Evolutionary conservation across 1,140 invertebrate species (phyloP).

Genomic region (Papilio glaucus): DNA sequence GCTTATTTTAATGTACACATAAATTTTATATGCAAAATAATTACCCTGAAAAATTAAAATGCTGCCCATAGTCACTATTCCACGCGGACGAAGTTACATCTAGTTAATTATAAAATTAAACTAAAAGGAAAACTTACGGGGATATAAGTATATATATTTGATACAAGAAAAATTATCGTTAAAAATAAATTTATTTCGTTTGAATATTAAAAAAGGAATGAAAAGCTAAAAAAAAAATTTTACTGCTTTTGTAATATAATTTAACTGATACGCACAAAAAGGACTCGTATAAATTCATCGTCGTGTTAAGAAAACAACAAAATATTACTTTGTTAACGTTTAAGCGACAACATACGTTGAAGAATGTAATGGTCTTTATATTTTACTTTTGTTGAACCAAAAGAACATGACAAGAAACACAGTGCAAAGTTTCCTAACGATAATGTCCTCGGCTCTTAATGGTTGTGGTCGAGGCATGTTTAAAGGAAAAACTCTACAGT

Average conservation of each 20-base stretch:
- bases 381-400: constrained; percentile 13
- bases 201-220: not conserved
- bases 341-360: constrained; percentile 9
- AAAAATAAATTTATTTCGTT: not conserved
- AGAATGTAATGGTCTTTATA: constrained; percentile 21
- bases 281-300: not conserved
- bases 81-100: too few relatives aligned
- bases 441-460: constrained; percentile 12
- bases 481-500: constrained; percentile 12
- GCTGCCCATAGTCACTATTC: too few relatives aligned
- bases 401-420: constrained; percentile 15
- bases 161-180: too few relatives aligned
- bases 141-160: too few relatives aligned
- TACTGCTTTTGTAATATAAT: not conserved
- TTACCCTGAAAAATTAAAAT: too few relatives aligned
- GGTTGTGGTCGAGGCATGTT: constrained; percentile 1
- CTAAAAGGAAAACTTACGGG: too few relatives aligned
- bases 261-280: not conserved
- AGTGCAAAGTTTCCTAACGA: constrained; percentile 19
- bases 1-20: too few relatives aligned
- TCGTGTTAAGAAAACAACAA: constrained; percentile 16
- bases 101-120: too few relatives aligned
- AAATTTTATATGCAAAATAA: too few relatives aligned
- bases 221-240: not conserved
- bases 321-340: constrained; percentile 12